Percentiles rank a stretch among this genome's conserved stretches.
Evolutionary conservation across 2,797 vertebrate genomes (phyloP).

Genomic region (Cacajao melanocephalus): DNA sequence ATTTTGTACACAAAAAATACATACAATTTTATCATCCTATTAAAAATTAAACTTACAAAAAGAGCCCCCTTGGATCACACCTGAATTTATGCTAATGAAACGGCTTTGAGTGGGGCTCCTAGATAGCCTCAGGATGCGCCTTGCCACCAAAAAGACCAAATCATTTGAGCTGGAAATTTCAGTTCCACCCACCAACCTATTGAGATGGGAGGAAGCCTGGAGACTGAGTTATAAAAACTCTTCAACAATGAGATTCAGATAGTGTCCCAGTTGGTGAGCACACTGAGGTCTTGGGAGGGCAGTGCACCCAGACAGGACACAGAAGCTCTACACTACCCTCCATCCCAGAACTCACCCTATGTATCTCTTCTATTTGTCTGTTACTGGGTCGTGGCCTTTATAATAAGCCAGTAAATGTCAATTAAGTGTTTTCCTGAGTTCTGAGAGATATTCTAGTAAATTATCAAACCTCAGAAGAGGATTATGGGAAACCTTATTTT

Average conservation of each 20-base stretch:
- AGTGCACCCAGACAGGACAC: rapidly evolving
- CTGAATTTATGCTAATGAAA: neutral
- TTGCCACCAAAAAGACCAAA: neutral
- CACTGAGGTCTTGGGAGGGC: neutral
- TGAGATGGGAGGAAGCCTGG: neutral
- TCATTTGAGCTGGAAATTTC: neutral
- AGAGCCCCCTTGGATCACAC: neutral
- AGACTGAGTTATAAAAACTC: neutral
- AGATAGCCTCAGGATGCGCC: neutral
- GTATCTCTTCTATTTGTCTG: neutral
- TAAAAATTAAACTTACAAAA: neutral
- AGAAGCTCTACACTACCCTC: too few relatives aligned
- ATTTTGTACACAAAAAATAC: neutral
- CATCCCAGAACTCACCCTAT: neutral
- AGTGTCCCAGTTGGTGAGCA: neutral
- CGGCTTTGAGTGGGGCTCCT: neutral
- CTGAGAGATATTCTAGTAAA: neutral
- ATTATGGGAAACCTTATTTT: neutral
- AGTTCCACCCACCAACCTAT: neutral
- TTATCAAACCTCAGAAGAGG: neutral
- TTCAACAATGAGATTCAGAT: neutral
- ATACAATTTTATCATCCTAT: neutral
- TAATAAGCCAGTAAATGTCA: neutral
- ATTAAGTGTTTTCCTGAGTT: neutral
- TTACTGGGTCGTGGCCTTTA: neutral